phyloP scores from a whole-genome alignment of 1,140 invertebrate genomes.

The Leptopilina boulardi region DNA sequence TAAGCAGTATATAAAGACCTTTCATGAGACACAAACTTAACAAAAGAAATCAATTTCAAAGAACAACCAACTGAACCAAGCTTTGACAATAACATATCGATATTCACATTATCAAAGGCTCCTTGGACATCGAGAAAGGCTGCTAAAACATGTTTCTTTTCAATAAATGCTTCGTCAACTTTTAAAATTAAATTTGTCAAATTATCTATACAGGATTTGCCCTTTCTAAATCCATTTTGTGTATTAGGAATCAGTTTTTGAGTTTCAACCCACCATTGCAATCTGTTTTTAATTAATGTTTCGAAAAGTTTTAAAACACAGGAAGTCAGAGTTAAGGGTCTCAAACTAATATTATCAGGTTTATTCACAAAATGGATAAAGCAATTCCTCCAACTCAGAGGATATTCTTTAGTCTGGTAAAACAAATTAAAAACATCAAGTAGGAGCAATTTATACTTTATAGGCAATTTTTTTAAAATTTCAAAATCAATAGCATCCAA shows the following conservation, averaged over 20 bases:
- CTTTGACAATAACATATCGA: background rate
- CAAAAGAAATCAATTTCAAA: background rate
- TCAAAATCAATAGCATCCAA: too few relatives aligned
- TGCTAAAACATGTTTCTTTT: background rate
- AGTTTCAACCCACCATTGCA: background rate
- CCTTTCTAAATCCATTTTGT: background rate
- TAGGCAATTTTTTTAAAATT: too few relatives aligned
- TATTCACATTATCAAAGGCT: background rate
- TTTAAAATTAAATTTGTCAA: background rate
- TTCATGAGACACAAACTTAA: background rate
- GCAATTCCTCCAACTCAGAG: too few relatives aligned
- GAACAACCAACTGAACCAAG: background rate
- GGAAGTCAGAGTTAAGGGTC: too few relatives aligned
- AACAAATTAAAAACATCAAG: too few relatives aligned
- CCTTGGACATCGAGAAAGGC: background rate
- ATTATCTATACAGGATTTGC: background rate
- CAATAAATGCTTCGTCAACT: background rate
- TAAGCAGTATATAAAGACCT: background rate
- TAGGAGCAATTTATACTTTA: too few relatives aligned
- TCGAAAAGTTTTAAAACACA: too few relatives aligned
- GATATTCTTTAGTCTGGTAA: too few relatives aligned
- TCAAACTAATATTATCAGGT: too few relatives aligned
- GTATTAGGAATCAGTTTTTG: background rate
- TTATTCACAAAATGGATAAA: too few relatives aligned
- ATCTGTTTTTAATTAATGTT: too few relatives aligned